Conservation (phyloP, 1,140 invertebrate genomes). For the Meloidogyne floridensis region DNA sequence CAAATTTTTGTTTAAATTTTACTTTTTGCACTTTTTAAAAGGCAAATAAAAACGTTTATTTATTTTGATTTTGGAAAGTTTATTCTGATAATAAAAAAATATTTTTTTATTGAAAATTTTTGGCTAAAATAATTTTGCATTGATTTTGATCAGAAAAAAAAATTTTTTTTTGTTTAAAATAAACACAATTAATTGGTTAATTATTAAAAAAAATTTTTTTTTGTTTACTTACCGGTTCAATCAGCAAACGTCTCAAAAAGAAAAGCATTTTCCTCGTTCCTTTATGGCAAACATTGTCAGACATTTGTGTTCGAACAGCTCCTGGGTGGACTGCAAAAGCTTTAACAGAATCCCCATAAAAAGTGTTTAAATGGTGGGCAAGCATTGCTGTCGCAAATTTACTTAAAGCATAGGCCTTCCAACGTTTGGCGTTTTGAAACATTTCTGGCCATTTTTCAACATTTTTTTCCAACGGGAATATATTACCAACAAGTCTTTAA, state of each 20-base stretch:
- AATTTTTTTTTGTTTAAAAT: too few species aligned
- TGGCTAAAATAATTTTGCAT: neutral
- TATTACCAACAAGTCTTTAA: conserved; percentile 30
- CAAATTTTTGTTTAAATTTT: neutral
- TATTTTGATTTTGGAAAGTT: conserved; percentile 4
- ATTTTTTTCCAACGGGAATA: conserved; percentile 35
- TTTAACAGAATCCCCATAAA: conserved; percentile 22
- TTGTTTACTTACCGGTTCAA: conserved; percentile 23
- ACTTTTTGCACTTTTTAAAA: conserved; percentile 4
- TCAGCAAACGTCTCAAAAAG: conserved; percentile 33
- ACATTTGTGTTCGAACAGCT: conserved; percentile 35
- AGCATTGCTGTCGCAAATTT: conserved; percentile 46
- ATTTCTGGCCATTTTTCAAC: conserved; percentile 31
- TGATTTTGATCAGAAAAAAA: neutral
- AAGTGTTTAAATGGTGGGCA: conserved; percentile 33
- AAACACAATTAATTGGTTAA: too few species aligned
- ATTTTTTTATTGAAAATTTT: neutral
- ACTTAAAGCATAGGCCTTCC: conserved; percentile 39
- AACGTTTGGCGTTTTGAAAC: conserved; percentile 34
- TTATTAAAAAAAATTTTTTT: neutral
- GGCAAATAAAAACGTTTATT: neutral
- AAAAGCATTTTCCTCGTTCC: conserved; percentile 28
- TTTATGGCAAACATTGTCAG: conserved; percentile 17
- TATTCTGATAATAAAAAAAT: neutral
- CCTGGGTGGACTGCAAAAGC: conserved; percentile 42